A percentile compares a stretch with the other conserved stretches of the same genome.
Conservation (phyloP, 1,140 invertebrate species). For the Brachionus rotundiformis region DNA sequence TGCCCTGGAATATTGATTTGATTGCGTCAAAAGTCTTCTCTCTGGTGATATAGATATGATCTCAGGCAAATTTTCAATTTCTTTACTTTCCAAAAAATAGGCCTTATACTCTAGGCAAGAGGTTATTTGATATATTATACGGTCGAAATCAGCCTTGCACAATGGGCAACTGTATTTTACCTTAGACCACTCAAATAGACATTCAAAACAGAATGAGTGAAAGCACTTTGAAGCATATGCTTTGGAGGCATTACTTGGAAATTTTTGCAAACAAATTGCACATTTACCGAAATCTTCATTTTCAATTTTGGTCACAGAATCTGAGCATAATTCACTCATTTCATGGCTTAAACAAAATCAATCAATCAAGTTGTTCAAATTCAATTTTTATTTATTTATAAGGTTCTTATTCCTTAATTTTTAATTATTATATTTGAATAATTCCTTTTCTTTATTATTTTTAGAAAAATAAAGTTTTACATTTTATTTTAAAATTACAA, state of each 20-base stretch:
- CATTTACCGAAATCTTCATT: slow-evolving; percentile 30
- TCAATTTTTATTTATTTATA: neutral
- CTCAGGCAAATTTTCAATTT: slow-evolving; percentile 29
- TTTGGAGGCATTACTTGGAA: slow-evolving; percentile 63
- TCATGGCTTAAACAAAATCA: neutral
- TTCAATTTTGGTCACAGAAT: neutral
- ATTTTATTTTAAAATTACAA: slow-evolving; percentile 26
- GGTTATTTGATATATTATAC: slow-evolving; percentile 86
- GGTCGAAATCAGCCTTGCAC: slow-evolving; percentile 85
- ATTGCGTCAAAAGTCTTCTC: slow-evolving; percentile 55
- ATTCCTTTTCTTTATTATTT: neutral
- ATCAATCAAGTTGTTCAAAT: neutral
- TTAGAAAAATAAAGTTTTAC: slow-evolving; percentile 19
- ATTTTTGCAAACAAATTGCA: slow-evolving; percentile 44
- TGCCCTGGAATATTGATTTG: slow-evolving; percentile 66
- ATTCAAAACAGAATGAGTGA: slow-evolving; percentile 90
- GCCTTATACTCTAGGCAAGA: slow-evolving; percentile 83
- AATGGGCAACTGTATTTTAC: slow-evolving; percentile 89
- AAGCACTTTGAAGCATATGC: slow-evolving; percentile 87
- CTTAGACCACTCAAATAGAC: slow-evolving; percentile 89
- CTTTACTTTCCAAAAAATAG: slow-evolving; percentile 69
- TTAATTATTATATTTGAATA: neutral
- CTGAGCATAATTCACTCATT: neutral
- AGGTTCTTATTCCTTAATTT: neutral
- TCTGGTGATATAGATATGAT: neutral